Conservation (phyloP, 92 coral and sea anemone genomes). For the Epizoanthus fatuus region DNA sequence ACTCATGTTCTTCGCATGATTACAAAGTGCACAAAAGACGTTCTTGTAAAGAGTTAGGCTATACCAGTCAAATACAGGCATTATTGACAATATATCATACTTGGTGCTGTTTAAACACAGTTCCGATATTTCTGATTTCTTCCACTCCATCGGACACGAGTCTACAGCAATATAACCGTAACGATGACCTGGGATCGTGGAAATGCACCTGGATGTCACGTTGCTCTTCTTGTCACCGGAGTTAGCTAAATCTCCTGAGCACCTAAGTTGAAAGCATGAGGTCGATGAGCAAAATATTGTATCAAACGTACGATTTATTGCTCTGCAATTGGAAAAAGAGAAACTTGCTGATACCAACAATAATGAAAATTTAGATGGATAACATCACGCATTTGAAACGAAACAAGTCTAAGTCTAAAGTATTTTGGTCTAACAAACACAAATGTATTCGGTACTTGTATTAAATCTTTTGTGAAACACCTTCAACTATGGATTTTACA, state of each 20-base stretch:
- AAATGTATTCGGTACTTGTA: background rate
- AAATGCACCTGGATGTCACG: background rate
- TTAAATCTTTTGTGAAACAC: no score
- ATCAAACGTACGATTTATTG: no score
- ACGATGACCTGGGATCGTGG: conserved; percentile 1
- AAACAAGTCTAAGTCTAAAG: no score
- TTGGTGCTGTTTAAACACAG: conserved; percentile 11
- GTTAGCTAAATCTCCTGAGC: background rate
- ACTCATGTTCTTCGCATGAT: conserved; percentile 5
- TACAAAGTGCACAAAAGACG: conserved; percentile 38
- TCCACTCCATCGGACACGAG: background rate
- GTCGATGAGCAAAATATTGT: background rate
- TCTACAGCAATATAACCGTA: conserved; percentile 28
- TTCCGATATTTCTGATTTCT: background rate
- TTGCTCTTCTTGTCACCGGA: background rate
- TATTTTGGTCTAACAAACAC: background rate
- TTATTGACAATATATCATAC: conserved; percentile 9
- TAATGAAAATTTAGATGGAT: no score
- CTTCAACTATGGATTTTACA: no score
- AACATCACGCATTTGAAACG: no score
- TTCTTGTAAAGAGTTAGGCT: conserved; percentile 13
- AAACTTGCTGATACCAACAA: no score
- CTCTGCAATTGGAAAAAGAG: no score
- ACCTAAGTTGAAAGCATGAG: background rate
- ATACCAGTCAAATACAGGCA: conserved; percentile 31